Conservation (phyloP, 2,797 vertebrate genomes). For the Myiotriccus ornatus region DNA sequence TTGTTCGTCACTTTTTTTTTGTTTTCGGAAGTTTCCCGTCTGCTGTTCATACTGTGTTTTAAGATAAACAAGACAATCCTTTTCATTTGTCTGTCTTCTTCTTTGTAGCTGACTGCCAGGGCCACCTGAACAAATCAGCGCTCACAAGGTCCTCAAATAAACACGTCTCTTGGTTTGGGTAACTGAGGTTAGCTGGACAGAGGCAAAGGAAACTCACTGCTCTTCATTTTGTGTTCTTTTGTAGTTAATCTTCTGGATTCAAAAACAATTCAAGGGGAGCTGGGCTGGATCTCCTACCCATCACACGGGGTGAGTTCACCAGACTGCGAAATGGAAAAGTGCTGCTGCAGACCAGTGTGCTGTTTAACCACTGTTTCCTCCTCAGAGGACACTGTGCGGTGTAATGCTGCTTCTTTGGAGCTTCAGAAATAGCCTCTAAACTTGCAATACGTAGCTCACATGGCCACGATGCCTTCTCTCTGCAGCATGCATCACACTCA, state of each 20-base stretch:
- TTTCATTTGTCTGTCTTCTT: slow-evolving; percentile 35
- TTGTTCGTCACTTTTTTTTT: slow-evolving; percentile 33
- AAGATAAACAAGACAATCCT: not conserved
- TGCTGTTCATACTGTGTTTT: slow-evolving; percentile 12
- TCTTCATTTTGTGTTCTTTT: slow-evolving; percentile 73
- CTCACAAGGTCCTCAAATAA: slow-evolving; percentile 41
- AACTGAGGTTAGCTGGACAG: slow-evolving; percentile 74
- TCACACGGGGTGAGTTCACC: slow-evolving; percentile 91
- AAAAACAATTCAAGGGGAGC: slow-evolving; percentile 96
- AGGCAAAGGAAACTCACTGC: slow-evolving; percentile 72
- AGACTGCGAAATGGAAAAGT: slow-evolving; percentile 53
- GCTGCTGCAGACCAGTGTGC: slow-evolving; percentile 45
- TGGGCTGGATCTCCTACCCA: slow-evolving; percentile 98
- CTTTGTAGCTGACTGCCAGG: slow-evolving; percentile 53
- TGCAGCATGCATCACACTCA: not conserved
- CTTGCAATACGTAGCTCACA: not conserved
- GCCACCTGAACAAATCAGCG: slow-evolving; percentile 80
- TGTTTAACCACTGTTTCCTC: slow-evolving; percentile 58
- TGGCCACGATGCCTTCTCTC: not conserved
- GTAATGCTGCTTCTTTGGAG: not conserved
- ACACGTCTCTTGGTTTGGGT: slow-evolving; percentile 55
- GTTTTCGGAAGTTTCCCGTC: slow-evolving; percentile 21
- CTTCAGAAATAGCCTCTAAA: not conserved
- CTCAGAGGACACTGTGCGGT: slow-evolving; percentile 16
- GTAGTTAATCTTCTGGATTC: slow-evolving; percentile 98